These are phyloP conservation scores for Promerops cafer DNA, from an alignment of 2,113 vertebrate species.

Conservation along the genomic window DNA sequence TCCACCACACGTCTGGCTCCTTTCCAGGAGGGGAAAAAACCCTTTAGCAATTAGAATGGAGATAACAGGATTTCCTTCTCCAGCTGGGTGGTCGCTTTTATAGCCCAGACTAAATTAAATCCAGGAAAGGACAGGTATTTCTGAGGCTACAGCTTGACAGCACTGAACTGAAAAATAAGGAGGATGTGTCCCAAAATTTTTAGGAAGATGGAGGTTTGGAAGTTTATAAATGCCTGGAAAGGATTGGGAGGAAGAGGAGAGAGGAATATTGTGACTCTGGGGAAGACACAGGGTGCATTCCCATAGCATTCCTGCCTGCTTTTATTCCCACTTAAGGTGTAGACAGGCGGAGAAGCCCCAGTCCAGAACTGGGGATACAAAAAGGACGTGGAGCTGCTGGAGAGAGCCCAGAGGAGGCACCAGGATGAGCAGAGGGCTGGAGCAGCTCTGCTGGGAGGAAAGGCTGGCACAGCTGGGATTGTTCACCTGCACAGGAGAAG, in stretches of 20 bases:
- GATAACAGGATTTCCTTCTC: conserved; percentile 56
- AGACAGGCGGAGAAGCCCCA: not conserved
- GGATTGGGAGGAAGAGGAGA: not conserved
- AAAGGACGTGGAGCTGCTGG: not conserved
- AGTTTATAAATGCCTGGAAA: not conserved
- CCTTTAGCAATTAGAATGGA: conserved; percentile 39
- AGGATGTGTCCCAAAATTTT: not conserved
- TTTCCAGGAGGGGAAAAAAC: not conserved
- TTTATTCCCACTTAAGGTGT: not conserved
- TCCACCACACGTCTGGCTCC: conserved; percentile 2
- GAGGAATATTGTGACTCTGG: not conserved
- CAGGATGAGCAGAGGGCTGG: not conserved
- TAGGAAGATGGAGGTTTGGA: not conserved
- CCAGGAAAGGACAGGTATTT: conserved; percentile 58
- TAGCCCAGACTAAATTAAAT: conserved; percentile 44
- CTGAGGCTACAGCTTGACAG: conserved; percentile 2
- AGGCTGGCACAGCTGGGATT: not conserved
- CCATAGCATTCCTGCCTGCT: not conserved
- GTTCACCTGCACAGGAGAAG: too few species aligned
- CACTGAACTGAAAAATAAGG: not conserved
- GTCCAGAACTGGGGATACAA: not conserved
- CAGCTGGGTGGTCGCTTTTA: conserved; percentile 44
- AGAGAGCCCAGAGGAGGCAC: not conserved
- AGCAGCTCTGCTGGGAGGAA: not conserved
- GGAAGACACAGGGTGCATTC: not conserved